Evolutionary conservation across 2,888 invertebrate genomes (phyloP).

Genomic region (Lumbricus terrestris): DNA sequence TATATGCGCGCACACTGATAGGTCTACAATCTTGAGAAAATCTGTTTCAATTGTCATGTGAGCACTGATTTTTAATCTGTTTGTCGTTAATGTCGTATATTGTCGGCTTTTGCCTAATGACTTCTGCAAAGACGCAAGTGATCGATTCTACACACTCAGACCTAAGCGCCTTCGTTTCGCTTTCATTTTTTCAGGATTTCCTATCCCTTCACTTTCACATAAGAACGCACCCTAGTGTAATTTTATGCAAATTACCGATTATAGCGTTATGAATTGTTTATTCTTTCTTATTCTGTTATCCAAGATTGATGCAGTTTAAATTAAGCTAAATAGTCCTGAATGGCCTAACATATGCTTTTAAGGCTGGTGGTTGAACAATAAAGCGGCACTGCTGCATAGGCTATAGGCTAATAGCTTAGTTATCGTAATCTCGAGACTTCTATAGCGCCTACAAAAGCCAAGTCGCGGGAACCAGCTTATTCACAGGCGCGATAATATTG

Average conservation of each 20-base stretch:
- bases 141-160: no score
- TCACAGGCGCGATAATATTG: no score
- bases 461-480: no score
- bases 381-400: no score
- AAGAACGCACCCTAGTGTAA: not conserved
- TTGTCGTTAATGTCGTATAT: not conserved
- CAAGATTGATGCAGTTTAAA: not conserved
- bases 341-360: no score
- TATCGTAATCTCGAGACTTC: no score
- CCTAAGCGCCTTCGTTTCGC: not conserved
- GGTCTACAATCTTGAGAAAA: not conserved
- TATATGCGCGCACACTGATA: not conserved
- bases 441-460: no score
- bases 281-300: not conserved
- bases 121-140: not conserved
- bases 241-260: not conserved
- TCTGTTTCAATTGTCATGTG: not conserved
- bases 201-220: not conserved
- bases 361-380: no score
- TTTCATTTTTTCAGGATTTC: not conserved
- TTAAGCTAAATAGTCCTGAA: no score
- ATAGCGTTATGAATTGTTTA: not conserved
- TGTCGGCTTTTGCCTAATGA: not conserved
- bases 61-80: not conserved
- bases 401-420: no score